Evolutionary conservation across 1,140 invertebrate species (phyloP).

Genomic region (Zophobas morio): DNA sequence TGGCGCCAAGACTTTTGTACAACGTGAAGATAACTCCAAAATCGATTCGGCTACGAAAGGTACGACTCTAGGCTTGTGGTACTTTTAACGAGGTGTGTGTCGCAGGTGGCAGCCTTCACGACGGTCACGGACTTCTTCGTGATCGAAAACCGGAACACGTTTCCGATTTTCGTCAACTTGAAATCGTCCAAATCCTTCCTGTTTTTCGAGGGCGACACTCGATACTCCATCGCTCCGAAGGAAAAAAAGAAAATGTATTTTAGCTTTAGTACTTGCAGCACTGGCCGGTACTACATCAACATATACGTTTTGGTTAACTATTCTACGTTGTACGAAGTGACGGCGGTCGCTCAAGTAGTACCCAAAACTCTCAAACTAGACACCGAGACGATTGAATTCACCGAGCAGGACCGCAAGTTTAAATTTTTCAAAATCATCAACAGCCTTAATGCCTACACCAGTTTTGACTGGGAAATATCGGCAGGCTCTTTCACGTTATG

Average conservation of each 20-base stretch:
- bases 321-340: background rate
- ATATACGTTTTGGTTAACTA: conserved; percentile 26
- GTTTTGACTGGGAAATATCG: conserved; percentile 50
- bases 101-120: conserved; percentile 13
- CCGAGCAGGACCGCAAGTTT: conserved; percentile 5
- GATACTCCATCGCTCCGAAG: background rate
- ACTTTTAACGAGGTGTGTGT: background rate
- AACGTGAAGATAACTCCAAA: conserved; percentile 25
- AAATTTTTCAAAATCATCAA: conserved; percentile 54
- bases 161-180: conserved; percentile 1
- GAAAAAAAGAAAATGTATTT: conserved; percentile 24
- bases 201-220: background rate
- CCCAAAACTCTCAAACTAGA: conserved; percentile 17
- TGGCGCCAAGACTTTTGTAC: conserved; percentile 8
- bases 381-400: conserved; percentile 6
- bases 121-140: conserved; percentile 7
- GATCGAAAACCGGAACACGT: conserved; percentile 29
- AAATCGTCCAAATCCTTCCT: conserved; percentile 17
- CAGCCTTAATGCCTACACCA: conserved; percentile 54
- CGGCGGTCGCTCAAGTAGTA: conserved; percentile 8
- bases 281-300: conserved; percentile 15
- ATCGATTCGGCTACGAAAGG: conserved; percentile 11
- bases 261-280: conserved; percentile 11
- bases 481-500: conserved; percentile 47
- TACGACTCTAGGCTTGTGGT: background rate